Conservation (phyloP, 53 echinoderm and acorn worm species). For the Patiria pectinifera region DNA sequence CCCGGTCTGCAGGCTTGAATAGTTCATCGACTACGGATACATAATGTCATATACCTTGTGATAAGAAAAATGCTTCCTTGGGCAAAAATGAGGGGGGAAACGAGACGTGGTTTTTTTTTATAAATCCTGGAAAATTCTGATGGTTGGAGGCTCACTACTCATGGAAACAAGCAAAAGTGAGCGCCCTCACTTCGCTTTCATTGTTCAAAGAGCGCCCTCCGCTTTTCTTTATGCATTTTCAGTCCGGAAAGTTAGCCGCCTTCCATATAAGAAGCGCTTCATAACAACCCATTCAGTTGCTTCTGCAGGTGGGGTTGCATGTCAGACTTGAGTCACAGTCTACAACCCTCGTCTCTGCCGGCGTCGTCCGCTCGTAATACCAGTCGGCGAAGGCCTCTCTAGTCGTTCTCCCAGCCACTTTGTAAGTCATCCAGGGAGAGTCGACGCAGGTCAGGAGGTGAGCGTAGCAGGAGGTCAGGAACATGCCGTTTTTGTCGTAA, state of each 20-base stretch:
- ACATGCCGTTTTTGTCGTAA: constrained; percentile 71
- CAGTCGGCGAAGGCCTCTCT: constrained; percentile 73
- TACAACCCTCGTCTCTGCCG: constrained; percentile 12
- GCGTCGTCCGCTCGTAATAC: constrained; percentile 60
- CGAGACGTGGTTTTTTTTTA: too few relatives aligned
- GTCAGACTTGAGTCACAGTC: constrained; percentile 56
- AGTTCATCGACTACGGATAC: too few relatives aligned
- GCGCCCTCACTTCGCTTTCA: too few relatives aligned
- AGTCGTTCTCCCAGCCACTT: constrained; percentile 38
- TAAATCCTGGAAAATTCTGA: too few relatives aligned
- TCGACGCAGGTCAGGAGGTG: constrained; percentile 63
- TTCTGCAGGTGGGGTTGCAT: constrained; percentile 71
- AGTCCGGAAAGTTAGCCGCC: not conserved
- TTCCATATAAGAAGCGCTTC: not conserved
- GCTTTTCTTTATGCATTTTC: not conserved
- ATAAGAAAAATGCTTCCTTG: too few relatives aligned
- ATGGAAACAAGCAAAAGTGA: too few relatives aligned
- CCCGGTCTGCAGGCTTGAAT: too few relatives aligned
- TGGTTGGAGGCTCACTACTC: too few relatives aligned
- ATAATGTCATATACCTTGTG: too few relatives aligned
- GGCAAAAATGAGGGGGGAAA: too few relatives aligned
- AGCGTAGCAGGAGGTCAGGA: constrained; percentile 79
- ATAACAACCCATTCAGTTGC: not conserved
- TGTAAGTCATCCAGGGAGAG: constrained; percentile 50
- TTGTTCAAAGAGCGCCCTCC: too few relatives aligned